Conservation (phyloP, 2,888 invertebrate species). For the Ophonus ardosiacus region DNA sequence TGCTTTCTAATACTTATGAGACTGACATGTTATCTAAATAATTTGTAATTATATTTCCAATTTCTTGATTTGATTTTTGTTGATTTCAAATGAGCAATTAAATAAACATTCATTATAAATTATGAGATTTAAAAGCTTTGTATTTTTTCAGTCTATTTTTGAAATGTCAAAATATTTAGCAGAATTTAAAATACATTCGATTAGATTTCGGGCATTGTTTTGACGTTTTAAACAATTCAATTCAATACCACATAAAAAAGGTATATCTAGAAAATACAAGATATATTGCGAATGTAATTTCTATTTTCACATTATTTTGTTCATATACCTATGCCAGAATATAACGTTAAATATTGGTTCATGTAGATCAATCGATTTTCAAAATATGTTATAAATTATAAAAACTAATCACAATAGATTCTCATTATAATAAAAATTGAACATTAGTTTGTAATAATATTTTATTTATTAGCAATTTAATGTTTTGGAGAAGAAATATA, state of each 20-base stretch:
- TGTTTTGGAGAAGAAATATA: no score
- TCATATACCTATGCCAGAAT: no score
- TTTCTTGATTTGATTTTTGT: slow-evolving; percentile 38
- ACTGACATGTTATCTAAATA: slow-evolving; percentile 42
- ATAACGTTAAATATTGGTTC: no score
- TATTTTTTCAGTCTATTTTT: not conserved
- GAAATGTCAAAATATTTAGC: slow-evolving; percentile 25
- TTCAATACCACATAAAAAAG: not conserved
- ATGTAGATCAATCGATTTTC: no score
- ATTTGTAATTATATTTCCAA: slow-evolving; percentile 14
- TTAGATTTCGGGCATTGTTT: not conserved
- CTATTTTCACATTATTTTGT: no score
- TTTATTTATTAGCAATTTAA: no score
- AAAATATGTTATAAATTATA: no score
- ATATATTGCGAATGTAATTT: not conserved
- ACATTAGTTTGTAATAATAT: no score
- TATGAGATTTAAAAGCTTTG: slow-evolving; percentile 15
- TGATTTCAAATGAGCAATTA: slow-evolving; percentile 33
- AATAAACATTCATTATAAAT: slow-evolving; percentile 21
- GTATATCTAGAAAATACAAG: not conserved
- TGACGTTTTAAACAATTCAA: not conserved
- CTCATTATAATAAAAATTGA: no score
- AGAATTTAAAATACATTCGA: slow-evolving; percentile 1
- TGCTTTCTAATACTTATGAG: slow-evolving; percentile 17
- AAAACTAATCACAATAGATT: no score